phyloP scores from a whole-genome alignment of 1,140 invertebrate genomes.

The Bombyx mandarina region DNA sequence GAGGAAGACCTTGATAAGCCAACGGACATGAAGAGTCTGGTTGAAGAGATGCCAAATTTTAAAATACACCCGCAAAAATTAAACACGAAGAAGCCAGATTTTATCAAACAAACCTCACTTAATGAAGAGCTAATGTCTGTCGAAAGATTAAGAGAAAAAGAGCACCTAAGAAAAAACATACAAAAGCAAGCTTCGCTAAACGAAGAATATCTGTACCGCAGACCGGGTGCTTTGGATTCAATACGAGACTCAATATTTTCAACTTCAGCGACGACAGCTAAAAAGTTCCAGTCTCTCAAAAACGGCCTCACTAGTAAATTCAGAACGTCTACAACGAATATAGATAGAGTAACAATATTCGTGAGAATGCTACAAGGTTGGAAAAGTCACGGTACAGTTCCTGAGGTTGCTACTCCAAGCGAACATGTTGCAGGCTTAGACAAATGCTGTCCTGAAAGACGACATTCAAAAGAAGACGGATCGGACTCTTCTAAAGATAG shows the following conservation, averaged over 20 bases:
- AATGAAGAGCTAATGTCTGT: conserved; percentile 91
- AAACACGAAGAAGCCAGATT: conserved; percentile 71
- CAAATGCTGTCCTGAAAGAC: conserved; percentile 49
- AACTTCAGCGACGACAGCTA: conserved; percentile 78
- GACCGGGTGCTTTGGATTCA: conserved; percentile 77
- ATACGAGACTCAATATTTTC: conserved; percentile 82
- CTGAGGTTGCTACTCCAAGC: conserved; percentile 60
- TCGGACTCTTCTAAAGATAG: conserved; percentile 94
- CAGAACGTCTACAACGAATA: conserved; percentile 83
- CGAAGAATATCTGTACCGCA: conserved; percentile 86
- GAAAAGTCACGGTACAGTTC: conserved; percentile 72
- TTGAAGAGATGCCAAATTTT: conserved; percentile 74
- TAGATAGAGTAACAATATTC: conserved; percentile 85
- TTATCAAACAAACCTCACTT: conserved; percentile 88
- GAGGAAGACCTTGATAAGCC: conserved; percentile 76
- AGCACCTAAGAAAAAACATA: conserved; percentile 86
- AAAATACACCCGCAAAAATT: conserved; percentile 64
- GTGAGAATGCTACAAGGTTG: conserved; percentile 83
- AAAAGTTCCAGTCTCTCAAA: conserved; percentile 87
- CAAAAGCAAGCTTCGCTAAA: conserved; percentile 91
- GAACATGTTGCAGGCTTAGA: conserved; percentile 48
- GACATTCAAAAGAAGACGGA: conserved; percentile 79
- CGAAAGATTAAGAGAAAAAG: conserved; percentile 86
- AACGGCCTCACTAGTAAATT: conserved; percentile 86
- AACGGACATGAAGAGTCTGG: conserved; percentile 75